A percentile compares a stretch with the other conserved stretches of the same genome.
Conservation (phyloP, 2,797 vertebrate genomes). For the Euthynnus affinis region DNA sequence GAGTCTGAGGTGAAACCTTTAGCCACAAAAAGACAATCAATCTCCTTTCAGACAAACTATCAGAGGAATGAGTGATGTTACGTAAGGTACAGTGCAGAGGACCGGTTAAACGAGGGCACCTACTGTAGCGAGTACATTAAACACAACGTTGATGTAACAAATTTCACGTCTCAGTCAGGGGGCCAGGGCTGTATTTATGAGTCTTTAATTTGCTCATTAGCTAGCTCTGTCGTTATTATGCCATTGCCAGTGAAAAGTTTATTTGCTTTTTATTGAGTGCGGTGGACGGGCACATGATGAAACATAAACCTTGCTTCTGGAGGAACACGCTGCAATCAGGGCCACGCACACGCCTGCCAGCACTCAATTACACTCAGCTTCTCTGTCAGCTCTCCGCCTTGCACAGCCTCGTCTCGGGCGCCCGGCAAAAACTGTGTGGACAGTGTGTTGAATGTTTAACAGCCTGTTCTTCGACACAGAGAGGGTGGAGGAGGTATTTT, state of each 20-base stretch:
- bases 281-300: conserved; percentile 73
- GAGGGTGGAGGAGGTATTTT: conserved; percentile 59
- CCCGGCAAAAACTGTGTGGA: conserved; percentile 39
- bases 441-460: conserved; percentile 58
- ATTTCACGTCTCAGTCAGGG: conserved; percentile 65
- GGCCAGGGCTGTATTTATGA: conserved; percentile 75
- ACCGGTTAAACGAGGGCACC: conserved; percentile 46
- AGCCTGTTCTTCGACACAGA: conserved; percentile 18
- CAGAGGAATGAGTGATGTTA: conserved; percentile 25
- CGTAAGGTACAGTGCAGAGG: conserved; percentile 32
- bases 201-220: conserved; percentile 84
- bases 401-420: conserved; percentile 47
- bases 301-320: conserved; percentile 80
- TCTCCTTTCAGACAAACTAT: conserved; percentile 1
- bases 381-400: conserved; percentile 13
- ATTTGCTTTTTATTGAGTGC: conserved; percentile 83
- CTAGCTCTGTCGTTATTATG: conserved; percentile 78
- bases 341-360: conserved; percentile 61
- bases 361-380: conserved; percentile 50
- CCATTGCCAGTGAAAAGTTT: conserved; percentile 80
- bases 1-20: conserved; percentile 17
- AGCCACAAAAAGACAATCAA: conserved; percentile 10
- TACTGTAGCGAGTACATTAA: conserved; percentile 43
- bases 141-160: conserved; percentile 68
- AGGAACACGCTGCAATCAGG: conserved; percentile 74